Base-by-base conservation (phyloP, 2,113 vertebrate species). In the Planiliza haematocheilus region DNA sequence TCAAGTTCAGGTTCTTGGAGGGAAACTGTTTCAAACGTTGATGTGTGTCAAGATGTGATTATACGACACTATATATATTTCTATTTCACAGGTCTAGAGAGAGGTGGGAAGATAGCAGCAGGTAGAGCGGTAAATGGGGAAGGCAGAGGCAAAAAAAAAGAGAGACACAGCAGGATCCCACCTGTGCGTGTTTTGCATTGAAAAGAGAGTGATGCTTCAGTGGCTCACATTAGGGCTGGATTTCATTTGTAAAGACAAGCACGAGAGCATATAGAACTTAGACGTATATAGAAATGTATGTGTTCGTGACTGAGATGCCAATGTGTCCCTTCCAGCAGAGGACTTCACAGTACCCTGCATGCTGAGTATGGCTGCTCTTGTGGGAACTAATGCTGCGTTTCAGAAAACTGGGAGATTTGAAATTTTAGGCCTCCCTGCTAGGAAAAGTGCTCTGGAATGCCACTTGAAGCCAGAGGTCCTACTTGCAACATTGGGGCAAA, bases 201-300 rank as follows among this genome's bases (percentile, higher is more conserved):
- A 62, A 70, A 77, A 76, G 55, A 30, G 8, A 3, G 11, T 42
- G 10, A 34, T 18, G n/a, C 36, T 41, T 65, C 41, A 49, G 39
- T 72, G 63, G 74, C 42, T 63, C 63, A 70, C 38, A 46, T 52
- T n/a, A 36, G 2, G 3, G 43, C 53, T 5, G 7, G 24, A 16
- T 70, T 72, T 86, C 68, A 82, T 71, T 59, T 55, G 51, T 2
- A 24, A 64, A 38, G 70, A 73, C 70, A 77, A 75, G 51, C 37
- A 42, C 10, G 53, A 8, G 10, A 8, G 36, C n/a, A 30, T 75
- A 69, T 43, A 46, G 46, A 63, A 1, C 34, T 63, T 36, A 7
- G 34, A 74, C 42, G 20, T 45, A 45, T 48, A 73, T 34, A 68
- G 45, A 71, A 73, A 57, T 45, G 24, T 17, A 24, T 68, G 36